Evolutionary conservation across 2,113 vertebrate species (phyloP).

Genomic region (Scomber colias): DNA sequence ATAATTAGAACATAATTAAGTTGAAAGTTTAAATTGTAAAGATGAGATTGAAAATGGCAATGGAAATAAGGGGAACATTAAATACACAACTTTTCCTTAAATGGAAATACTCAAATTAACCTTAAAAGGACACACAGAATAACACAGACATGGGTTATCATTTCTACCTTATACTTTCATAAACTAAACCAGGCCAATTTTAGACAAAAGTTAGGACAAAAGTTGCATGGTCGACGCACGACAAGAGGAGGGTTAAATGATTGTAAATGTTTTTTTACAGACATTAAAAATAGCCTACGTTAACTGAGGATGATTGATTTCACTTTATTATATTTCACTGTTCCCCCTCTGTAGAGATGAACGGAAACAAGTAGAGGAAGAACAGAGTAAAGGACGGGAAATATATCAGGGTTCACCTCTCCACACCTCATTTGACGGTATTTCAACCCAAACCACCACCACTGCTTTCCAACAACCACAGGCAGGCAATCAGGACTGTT

Average conservation of each 20-base stretch:
- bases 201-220: no score
- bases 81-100: no score
- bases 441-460: constrained; percentile 59
- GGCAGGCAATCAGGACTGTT: constrained; percentile 48
- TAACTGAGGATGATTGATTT: not conserved
- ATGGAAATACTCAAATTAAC: no score
- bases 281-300: not conserved
- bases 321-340: not conserved
- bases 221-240: no score
- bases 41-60: no score
- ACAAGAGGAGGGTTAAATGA: not conserved
- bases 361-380: constrained; percentile 19
- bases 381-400: constrained; percentile 28
- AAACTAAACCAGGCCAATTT: no score
- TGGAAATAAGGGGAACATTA: no score
- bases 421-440: constrained; percentile 60
- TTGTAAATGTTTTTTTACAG: not conserved
- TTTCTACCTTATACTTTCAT: no score
- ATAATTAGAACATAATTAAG: no score
- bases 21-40: no score
- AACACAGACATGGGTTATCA: no score
- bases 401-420: constrained; percentile 45
- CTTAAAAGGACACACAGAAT: no score
- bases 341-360: not conserved
- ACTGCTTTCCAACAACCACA: constrained; percentile 37